Base-by-base conservation (phyloP, 2,797 vertebrate genomes). In the Chromobotia macracanthus region DNA sequence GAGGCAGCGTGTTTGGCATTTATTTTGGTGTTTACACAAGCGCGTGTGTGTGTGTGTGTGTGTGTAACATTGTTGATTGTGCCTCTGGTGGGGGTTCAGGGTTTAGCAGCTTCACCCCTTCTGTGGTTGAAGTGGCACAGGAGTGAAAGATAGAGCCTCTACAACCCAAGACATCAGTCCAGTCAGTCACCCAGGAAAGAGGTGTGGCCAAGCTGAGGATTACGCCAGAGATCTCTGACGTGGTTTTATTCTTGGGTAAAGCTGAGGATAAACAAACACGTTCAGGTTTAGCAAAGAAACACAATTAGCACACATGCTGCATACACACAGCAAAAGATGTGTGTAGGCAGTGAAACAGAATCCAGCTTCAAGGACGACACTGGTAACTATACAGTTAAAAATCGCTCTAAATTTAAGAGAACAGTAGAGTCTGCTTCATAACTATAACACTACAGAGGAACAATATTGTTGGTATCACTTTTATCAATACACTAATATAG, bases 181-280 rank as follows among this genome's bases (percentile, higher is more conserved):
- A 86, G 87, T 83, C 82, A 77, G 76, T 85, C 35, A 82, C 84
- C 84, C 60, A 80, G 72, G 41, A n/a, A n/a, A n/a, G n/a, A n/a
- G n/a, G n/a, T n/a, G n/a, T n/a, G n/a, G n/a, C n/a, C n/a, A n/a
- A n/a, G n/a, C 38, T n/a, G 64, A 61, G 79, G 74, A 68, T 94
- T 94, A 99, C 63, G 98, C 98, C 64, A 99, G 91, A 56, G 97
- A 97, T 86, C 97, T 94, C 90, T 99, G 97, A 51, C 97, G 94
- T 81, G 96, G 98, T 87, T 99, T 99, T 91, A 99, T 99, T 90
- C 97, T 95, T 21, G 97, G 97, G 83, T 96, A 99, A 66, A 99
- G 90, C 98, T 99, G 89, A 21, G 87, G 81, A 86, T 19, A 69
- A 79, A 84, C 0, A 76, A 28, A 64, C 31, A 38, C 28, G 2